Evolutionary conservation across 2,888 invertebrate genomes (phyloP).

Genomic region (Spodoptera exigua): DNA sequence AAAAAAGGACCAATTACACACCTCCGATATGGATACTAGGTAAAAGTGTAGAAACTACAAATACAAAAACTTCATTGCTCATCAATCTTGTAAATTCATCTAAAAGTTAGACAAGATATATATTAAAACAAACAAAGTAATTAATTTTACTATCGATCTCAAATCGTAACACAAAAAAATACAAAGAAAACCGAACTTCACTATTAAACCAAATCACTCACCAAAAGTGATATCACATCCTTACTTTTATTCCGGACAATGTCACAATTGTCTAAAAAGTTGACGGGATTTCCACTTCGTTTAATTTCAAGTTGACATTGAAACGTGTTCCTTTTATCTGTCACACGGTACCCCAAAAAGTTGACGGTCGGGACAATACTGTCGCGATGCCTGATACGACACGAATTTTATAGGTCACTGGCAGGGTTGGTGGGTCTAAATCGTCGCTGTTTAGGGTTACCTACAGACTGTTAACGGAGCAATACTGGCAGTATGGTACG

Average conservation of each 20-base stretch:
- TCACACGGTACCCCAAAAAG: constrained; percentile 46
- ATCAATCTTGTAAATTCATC: no score
- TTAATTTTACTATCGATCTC: no score
- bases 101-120: no score
- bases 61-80: no score
- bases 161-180: no score
- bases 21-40: no score
- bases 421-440: constrained; percentile 33
- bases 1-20: no score
- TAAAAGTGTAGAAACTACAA: no score
- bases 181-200: no score
- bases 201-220: no score
- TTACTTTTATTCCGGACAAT: neutral
- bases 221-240: no score
- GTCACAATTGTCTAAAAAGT: constrained; percentile 7
- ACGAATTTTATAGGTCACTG: constrained; percentile 61
- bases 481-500: constrained; percentile 3
- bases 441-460: constrained; percentile 24
- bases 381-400: constrained; percentile 63
- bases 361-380: constrained; percentile 52
- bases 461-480: constrained; percentile 9
- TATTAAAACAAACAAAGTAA: no score
- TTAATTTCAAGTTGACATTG: constrained; percentile 20
- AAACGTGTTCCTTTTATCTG: constrained; percentile 12
- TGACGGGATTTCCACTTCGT: constrained; percentile 5